phyloP scores from a whole-genome alignment of 2,113 vertebrate genomes.

The Cottus gobio region DNA sequence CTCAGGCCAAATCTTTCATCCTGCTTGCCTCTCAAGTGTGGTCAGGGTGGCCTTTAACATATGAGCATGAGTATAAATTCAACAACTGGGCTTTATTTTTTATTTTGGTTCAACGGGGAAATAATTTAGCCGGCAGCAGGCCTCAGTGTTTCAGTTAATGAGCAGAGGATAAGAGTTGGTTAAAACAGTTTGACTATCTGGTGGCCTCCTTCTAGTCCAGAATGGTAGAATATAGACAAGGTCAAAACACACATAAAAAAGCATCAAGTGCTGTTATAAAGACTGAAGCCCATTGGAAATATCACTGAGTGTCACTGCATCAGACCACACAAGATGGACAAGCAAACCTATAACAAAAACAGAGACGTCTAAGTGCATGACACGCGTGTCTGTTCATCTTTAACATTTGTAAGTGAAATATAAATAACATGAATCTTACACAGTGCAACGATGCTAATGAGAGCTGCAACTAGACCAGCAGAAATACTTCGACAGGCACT shows the following conservation, averaged over 20 bases:
- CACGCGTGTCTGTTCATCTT: conserved; percentile 16
- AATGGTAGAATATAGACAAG: conserved; percentile 20
- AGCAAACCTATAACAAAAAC: conserved; percentile 20
- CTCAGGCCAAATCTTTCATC: conserved; percentile 76
- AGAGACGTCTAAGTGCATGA: conserved; percentile 30
- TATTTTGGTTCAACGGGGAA: conserved; percentile 63
- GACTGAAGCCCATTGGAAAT: conserved; percentile 9
- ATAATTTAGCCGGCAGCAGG: conserved; percentile 40
- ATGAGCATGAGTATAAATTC: conserved; percentile 59
- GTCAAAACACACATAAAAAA: conserved; percentile 41
- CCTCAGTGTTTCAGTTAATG: conserved; percentile 30
- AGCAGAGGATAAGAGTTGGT: conserved; percentile 41
- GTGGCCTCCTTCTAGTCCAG: conserved; percentile 9
- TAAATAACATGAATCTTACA: conserved; percentile 12
- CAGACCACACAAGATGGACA: conserved; percentile 57
- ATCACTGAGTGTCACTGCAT: conserved; percentile 10
- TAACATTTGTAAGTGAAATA: conserved; percentile 15
- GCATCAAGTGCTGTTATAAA: conserved; percentile 11
- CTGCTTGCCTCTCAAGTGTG: conserved; percentile 63
- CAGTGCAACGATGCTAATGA: conserved; percentile 12
- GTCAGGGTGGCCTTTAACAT: conserved; percentile 70
- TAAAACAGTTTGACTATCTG: conserved; percentile 24
- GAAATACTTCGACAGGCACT: conserved; percentile 43
- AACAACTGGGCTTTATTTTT: conserved; percentile 62
- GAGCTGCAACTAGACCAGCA: conserved; percentile 39